These are phyloP conservation scores for Psix sp. DNA, from an alignment of 1,140 invertebrate species.

Conservation along the genomic window DNA sequence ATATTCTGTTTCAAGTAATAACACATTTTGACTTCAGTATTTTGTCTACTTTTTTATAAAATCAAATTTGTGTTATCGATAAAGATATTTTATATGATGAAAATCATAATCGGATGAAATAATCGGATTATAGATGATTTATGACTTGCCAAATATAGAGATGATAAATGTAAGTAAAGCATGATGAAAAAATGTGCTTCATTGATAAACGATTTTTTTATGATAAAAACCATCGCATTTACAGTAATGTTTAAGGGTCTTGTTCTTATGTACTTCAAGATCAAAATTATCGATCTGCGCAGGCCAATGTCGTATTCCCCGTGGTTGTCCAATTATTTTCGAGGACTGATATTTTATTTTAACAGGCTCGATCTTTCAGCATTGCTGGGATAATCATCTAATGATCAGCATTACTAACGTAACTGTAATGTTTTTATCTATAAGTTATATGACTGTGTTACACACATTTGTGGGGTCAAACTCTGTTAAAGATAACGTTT, in stretches of 20 bases:
- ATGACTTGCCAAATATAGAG: no score
- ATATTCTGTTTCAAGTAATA: no score
- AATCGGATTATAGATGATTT: no score
- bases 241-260: constrained; percentile 60
- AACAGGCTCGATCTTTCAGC: constrained; percentile 49
- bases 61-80: no score
- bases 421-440: constrained; percentile 63
- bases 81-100: no score
- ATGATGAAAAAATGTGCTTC: constrained; percentile 35
- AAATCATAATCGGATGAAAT: no score
- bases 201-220: constrained; percentile 49
- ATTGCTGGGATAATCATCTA: constrained; percentile 61
- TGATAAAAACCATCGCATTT: constrained; percentile 51
- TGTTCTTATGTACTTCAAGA: constrained; percentile 59
- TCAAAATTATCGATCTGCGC: constrained; percentile 55
- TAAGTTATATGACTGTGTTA: constrained; percentile 43
- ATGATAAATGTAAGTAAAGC: no score
- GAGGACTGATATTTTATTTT: constrained; percentile 64
- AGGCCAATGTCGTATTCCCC: constrained; percentile 54
- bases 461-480: constrained; percentile 64
- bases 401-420: constrained; percentile 64
- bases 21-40: no score
- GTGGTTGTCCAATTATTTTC: constrained; percentile 68
- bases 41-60: no score
- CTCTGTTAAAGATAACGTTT: constrained; percentile 61